phyloP scores from a whole-genome alignment of 2,113 vertebrate species.

The Zingel zingel region DNA sequence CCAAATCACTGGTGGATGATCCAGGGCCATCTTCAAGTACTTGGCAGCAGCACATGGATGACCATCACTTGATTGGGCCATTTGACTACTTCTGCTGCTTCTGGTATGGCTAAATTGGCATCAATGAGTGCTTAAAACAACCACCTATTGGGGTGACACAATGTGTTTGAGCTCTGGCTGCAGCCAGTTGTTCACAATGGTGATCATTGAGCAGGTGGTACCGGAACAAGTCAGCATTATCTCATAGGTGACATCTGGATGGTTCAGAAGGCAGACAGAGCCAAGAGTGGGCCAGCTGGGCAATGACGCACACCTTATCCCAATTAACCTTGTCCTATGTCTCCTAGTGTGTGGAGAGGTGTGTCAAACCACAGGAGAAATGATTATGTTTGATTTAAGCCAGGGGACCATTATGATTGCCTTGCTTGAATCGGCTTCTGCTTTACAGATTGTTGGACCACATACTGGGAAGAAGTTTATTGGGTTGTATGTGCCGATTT shows the following conservation, averaged over 20 bases:
- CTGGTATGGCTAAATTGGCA: not conserved
- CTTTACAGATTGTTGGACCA: not conserved
- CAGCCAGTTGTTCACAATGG: not conserved
- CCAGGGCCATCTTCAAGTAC: not conserved
- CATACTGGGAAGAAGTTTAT: not conserved
- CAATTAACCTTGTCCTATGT: conserved; percentile 50
- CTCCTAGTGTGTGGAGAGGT: not conserved
- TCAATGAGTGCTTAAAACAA: not conserved
- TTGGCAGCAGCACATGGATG: not conserved
- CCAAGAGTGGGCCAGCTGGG: conserved; percentile 40
- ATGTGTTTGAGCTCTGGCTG: not conserved
- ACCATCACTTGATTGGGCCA: not conserved
- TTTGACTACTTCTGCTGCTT: not conserved
- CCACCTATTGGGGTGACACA: not conserved
- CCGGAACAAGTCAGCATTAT: conserved; percentile 20
- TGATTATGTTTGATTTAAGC: conserved; percentile 11
- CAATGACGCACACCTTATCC: conserved; percentile 28
- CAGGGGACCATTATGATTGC: not conserved
- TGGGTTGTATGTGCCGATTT: not conserved
- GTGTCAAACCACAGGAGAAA: not conserved
- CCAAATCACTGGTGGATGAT: no score
- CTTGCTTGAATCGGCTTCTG: not conserved
- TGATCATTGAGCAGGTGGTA: conserved; percentile 33
- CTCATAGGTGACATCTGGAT: conserved; percentile 32
- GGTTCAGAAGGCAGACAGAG: not conserved